These are phyloP conservation scores for Bradypodion pumilum DNA, from an alignment of 2,797 vertebrate species.

Conservation along the genomic window DNA sequence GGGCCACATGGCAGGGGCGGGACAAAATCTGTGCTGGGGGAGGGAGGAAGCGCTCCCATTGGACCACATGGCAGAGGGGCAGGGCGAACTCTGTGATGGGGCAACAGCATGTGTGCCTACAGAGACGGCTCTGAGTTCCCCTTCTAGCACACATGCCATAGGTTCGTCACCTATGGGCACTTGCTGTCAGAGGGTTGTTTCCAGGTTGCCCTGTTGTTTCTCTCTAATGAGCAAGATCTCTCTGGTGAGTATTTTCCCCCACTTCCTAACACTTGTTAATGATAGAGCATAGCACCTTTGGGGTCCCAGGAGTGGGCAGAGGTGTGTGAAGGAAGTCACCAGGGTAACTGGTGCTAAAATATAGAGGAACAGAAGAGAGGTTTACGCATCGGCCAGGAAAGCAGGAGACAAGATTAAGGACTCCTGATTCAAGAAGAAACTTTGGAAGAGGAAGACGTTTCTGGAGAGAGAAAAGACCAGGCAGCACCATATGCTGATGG, in stretches of 20 bases:
- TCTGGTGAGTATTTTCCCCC: background rate
- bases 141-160: too few relatives aligned
- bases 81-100: too few relatives aligned
- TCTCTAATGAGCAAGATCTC: slow-evolving; percentile 7
- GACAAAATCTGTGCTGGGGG: too few relatives aligned
- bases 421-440: too few relatives aligned
- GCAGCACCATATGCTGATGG: background rate
- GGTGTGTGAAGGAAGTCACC: background rate
- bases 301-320: background rate
- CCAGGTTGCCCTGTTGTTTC: background rate
- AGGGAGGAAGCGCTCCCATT: too few relatives aligned
- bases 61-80: too few relatives aligned
- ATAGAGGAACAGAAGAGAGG: background rate
- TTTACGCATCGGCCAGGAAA: background rate
- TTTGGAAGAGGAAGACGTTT: background rate
- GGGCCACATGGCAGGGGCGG: too few relatives aligned
- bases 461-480: too few relatives aligned
- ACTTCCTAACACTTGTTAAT: slow-evolving; percentile 25
- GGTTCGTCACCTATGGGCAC: background rate
- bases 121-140: too few relatives aligned
- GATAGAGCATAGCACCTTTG: background rate
- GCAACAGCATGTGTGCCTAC: too few relatives aligned
- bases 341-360: background rate
- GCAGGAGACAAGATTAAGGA: background rate
- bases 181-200: slow-evolving; percentile 9